Base-by-base conservation (phyloP, 2,888 invertebrate genomes). In the Thymelicus lineola region DNA sequence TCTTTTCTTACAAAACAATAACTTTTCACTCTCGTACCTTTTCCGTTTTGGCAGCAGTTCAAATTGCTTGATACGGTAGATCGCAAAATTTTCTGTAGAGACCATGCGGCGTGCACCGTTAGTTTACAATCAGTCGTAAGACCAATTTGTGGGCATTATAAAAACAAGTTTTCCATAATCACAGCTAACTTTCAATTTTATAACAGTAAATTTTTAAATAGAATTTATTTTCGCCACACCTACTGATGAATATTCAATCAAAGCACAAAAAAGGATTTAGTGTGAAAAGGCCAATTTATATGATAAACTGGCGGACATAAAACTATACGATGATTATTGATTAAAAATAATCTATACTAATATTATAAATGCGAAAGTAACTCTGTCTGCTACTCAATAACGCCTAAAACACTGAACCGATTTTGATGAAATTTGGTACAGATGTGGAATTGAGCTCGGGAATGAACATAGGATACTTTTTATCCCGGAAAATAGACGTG, bases 131-230 rank as follows among this genome's bases (percentile, higher is more conserved):
- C 79, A 79, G 79, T 73, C 73, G 81, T 77, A 73, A 58, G 72
- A 76, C 79, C 75, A 70, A 80, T 81, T 82, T 72, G 71, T 71
- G 62, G 61, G 71, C 66, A 72, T 72, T 76, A 79, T 75, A 74
- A 73, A 77, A 78, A 76, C 76, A 72, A 74, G 74, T 76, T 73
- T 71, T 75, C 61, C 79, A 78, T 82, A 75, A 80, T 78, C 80
- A 77, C 72, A 75, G 78, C 67, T 76, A 80, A 81, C 76, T 58
- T 12, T 35, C 15, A 42, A 35, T 66, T 77, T 73, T 73, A 66
- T 75, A 79, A 77, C 72, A 74, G 76, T 70, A 71, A 73, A 73
- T 70, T 71, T 70, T 48, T 17, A 48, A 28, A 61, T 28, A 28
- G 48, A 57, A 14, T 35, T 28, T 35, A 57, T 57, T 14, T n/a